Conservation (phyloP, 2,797 vertebrate genomes). For the Phrynocephalus guinanensis region DNA sequence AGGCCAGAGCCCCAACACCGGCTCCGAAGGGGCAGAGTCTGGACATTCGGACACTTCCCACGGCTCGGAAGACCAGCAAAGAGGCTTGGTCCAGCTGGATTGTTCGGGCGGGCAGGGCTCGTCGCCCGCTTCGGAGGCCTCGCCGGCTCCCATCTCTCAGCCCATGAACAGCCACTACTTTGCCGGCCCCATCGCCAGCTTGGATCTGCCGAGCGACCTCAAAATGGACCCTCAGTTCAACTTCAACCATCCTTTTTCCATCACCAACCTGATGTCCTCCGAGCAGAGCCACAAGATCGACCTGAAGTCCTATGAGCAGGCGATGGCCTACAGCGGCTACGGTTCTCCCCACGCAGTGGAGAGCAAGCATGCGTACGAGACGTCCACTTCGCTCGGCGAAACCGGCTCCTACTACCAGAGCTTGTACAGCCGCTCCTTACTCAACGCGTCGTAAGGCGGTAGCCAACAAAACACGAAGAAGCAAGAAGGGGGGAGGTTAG, state of each 20-base stretch:
- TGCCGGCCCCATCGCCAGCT: constrained; percentile 81
- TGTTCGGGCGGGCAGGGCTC: constrained; percentile 80
- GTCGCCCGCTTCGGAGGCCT: constrained; percentile 63
- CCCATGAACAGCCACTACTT: constrained; percentile 78
- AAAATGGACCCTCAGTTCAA: constrained; percentile 91
- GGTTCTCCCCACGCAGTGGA: constrained; percentile 51
- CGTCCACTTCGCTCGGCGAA: constrained; percentile 75
- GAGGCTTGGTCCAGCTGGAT: constrained; percentile 77
- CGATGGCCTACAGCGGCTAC: constrained; percentile 85
- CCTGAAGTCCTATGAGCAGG: constrained; percentile 87
- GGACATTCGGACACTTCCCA: constrained; percentile 83
- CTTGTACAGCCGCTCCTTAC: constrained; percentile 87
- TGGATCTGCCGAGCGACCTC: constrained; percentile 88
- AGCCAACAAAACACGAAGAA: neutral
- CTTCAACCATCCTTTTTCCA: constrained; percentile 94
- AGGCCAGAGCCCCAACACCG: constrained; percentile 78
- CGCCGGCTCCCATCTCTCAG: constrained; percentile 39
- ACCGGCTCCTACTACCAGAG: constrained; percentile 86
- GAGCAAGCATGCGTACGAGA: constrained; percentile 84
- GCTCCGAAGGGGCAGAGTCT: constrained; percentile 82
- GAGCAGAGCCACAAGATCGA: constrained; percentile 87
- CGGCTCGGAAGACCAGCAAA: constrained; percentile 81
- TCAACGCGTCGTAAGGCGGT: constrained; percentile 84
- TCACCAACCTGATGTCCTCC: constrained; percentile 92
- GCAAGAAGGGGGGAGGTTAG: neutral